phyloP scores from a whole-genome alignment of 2,888 invertebrate species.

The Notocelia uddmanniana region DNA sequence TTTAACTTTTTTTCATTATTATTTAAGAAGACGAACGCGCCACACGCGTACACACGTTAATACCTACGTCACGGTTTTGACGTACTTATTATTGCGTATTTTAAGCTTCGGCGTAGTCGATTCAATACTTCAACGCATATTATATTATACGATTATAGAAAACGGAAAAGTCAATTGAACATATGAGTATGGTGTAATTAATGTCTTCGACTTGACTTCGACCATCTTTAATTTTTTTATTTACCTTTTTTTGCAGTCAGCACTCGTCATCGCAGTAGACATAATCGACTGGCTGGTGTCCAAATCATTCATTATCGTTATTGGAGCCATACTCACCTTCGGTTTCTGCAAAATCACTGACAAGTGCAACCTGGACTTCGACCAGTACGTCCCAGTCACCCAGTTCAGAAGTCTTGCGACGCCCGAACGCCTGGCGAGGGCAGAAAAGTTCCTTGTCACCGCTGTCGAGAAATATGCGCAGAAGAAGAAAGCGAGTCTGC shows the following conservation, averaged over 20 bases:
- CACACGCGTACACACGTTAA: no score
- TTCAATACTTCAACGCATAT: no score
- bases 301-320: constrained; percentile 54
- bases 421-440: constrained; percentile 80
- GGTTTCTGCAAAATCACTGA: constrained; percentile 62
- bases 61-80: no score
- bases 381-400: constrained; percentile 52
- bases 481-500: constrained; percentile 47
- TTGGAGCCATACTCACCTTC: constrained; percentile 55
- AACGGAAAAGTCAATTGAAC: no score
- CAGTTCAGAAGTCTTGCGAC: constrained; percentile 78
- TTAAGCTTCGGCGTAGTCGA: no score
- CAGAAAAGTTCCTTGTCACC: constrained; percentile 77
- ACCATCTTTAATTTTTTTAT: no score
- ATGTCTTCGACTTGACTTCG: no score
- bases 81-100: no score
- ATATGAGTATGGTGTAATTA: no score
- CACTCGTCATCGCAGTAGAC: constrained; percentile 53
- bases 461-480: constrained; percentile 82
- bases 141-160: no score
- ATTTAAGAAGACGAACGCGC: background rate
- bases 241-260: constrained; percentile 50
- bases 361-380: constrained; percentile 55
- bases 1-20: background rate
- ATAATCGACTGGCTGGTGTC: constrained; percentile 59